A percentile compares a stretch with the other conserved stretches of the same genome.
Conservation (phyloP, 2,888 invertebrate species). For the Patella depressa region DNA sequence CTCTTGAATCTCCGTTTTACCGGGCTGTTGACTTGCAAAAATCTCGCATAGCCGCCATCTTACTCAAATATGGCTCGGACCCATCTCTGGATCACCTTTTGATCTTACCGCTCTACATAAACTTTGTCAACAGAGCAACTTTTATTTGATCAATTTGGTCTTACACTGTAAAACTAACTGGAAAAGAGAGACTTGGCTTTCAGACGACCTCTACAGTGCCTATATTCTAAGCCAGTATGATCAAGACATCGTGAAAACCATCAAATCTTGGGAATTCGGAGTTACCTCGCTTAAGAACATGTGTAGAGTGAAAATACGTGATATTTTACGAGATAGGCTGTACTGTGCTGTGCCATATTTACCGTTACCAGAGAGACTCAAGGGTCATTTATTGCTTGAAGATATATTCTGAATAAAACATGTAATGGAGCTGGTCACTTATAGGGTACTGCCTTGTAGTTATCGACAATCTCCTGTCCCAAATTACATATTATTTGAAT, state of each 20-base stretch:
- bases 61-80: conserved; percentile 48
- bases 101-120: conserved; percentile 47
- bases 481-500: too few species aligned
- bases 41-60: conserved; percentile 36
- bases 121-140: conserved; percentile 33
- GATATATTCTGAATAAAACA: conserved; percentile 13
- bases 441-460: too few species aligned
- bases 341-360: conserved; percentile 12
- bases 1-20: conserved; percentile 50
- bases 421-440: too few species aligned
- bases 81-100: conserved; percentile 50
- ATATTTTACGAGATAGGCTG: conserved; percentile 17
- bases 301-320: conserved; percentile 21
- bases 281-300: conserved; percentile 15
- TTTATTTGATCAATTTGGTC: conserved; percentile 31
- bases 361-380: conserved; percentile 21
- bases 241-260: conserved; percentile 11
- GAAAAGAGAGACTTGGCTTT: conserved; percentile 44
- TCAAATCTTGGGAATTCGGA: conserved; percentile 14
- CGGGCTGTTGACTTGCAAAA: conserved; percentile 44
- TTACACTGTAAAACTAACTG: conserved; percentile 43
- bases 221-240: too few species aligned
- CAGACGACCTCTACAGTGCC: not conserved
- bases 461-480: too few species aligned
- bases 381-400: conserved; percentile 24